Percentiles rank a stretch among this genome's conserved stretches.
phyloP scores from a whole-genome alignment of 2,888 invertebrate genomes.

The Thymelicus sylvestris region DNA sequence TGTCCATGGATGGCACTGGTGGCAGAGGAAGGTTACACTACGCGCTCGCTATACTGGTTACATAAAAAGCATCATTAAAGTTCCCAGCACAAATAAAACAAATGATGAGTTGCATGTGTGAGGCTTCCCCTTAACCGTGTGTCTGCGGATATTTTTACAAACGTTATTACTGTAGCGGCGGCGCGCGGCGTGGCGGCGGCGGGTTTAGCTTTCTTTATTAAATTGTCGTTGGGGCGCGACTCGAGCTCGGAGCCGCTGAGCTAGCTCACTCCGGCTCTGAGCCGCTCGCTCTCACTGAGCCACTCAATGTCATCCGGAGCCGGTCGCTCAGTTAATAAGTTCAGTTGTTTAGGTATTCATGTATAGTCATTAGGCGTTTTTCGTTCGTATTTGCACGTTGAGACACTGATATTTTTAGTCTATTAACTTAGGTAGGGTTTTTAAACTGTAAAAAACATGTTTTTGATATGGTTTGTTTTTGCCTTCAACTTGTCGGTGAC shows the following conservation, averaged over 20 bases:
- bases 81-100: too few species aligned
- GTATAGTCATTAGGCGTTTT: constrained; percentile 25
- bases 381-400: constrained; percentile 5
- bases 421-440: not conserved
- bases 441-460: not conserved
- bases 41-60: too few species aligned
- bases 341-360: constrained; percentile 33
- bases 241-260: constrained; percentile 19
- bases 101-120: not conserved
- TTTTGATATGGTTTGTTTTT: not conserved
- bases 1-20: too few species aligned
- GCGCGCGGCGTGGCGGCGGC: constrained; percentile 44
- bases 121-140: constrained; percentile 65
- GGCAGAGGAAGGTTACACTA: too few species aligned
- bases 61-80: too few species aligned
- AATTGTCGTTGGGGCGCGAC: constrained; percentile 64
- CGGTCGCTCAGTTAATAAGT: constrained; percentile 32
- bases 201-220: constrained; percentile 76
- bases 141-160: constrained; percentile 82
- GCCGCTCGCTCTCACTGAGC: constrained; percentile 14
- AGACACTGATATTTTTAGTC: not conserved
- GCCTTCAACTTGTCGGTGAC: not conserved
- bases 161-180: constrained; percentile 69
- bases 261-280: constrained; percentile 17
- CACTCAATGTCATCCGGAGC: constrained; percentile 14